Percentiles rank a stretch among this genome's conserved stretches.
These are phyloP conservation scores for Paraescarpia echinospica DNA, from an alignment of 1,140 invertebrate species.

Conservation along the genomic window DNA sequence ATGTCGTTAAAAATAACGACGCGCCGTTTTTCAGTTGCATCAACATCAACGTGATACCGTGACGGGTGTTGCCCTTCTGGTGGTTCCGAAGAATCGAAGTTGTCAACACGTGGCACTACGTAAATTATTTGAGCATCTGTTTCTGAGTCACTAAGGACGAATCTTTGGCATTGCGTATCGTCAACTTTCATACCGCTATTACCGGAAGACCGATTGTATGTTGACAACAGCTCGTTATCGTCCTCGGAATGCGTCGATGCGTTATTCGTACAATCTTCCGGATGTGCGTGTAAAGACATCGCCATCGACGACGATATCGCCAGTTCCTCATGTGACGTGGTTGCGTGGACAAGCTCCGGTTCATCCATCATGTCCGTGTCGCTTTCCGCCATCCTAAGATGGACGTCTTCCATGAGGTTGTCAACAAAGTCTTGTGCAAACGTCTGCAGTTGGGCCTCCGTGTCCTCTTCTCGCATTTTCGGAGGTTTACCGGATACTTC, in stretches of 20 bases:
- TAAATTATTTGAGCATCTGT: neutral
- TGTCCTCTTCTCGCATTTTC: neutral
- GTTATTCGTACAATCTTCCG: neutral
- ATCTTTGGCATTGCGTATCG: neutral
- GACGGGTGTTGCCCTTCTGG: neutral
- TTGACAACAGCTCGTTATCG: neutral
- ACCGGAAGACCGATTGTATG: neutral
- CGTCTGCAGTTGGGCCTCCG: neutral
- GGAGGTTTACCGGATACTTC: neutral
- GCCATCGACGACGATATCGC: neutral
- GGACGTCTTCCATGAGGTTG: neutral
- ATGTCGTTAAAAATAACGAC: neutral
- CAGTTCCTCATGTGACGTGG: neutral
- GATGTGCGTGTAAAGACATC: neutral
- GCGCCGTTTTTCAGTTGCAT: neutral
- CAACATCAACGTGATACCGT: neutral
- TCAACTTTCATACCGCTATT: neutral
- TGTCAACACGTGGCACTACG: neutral
- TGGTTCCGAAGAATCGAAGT: neutral
- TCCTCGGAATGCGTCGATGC: neutral
- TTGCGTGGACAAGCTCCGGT: neutral
- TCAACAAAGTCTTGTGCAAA: neutral
- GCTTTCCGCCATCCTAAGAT: neutral
- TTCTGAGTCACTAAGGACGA: neutral
- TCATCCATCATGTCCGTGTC: neutral